Percentiles rank a stretch among this genome's conserved stretches.
phyloP scores from a whole-genome alignment of 2,888 invertebrate species.

The Lasioglossum oenotherae region DNA sequence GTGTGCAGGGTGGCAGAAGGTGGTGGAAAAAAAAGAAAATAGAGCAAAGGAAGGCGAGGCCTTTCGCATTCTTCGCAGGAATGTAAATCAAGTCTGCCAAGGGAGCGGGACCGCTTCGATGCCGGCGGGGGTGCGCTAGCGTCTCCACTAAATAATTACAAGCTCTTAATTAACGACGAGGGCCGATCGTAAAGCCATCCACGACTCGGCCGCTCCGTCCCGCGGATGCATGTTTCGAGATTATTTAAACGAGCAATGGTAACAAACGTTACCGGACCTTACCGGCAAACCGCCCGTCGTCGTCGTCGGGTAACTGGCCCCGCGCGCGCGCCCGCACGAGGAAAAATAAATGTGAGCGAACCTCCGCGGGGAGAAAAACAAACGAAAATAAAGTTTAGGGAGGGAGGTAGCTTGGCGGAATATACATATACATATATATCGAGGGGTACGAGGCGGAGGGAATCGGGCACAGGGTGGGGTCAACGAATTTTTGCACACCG shows the following conservation, averaged over 20 bases:
- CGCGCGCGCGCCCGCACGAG: constrained; percentile 19
- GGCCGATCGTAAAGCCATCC: constrained; percentile 83
- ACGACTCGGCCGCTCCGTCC: constrained; percentile 76
- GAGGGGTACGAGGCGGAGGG: not conserved
- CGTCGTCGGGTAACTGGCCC: constrained; percentile 61
- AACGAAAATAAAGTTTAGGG: constrained; percentile 48
- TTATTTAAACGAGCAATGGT: constrained; percentile 82
- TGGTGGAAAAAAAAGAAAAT: constrained; percentile 62
- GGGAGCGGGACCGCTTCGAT: constrained; percentile 74
- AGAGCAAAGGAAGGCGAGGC: constrained; percentile 65
- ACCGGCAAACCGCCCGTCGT: constrained; percentile 67
- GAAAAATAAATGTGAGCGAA: constrained; percentile 52
- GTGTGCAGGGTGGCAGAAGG: constrained; percentile 39
- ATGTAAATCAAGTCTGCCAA: constrained; percentile 79
- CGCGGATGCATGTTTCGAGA: constrained; percentile 82
- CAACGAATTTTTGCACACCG: constrained; percentile 50
- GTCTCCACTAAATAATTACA: constrained; percentile 84
- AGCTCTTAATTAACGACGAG: constrained; percentile 84
- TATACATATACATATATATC: no score
- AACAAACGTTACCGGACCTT: constrained; percentile 74
- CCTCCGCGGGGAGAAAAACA: constrained; percentile 46
- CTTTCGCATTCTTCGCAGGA: constrained; percentile 71
- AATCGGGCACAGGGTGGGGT: constrained; percentile 30
- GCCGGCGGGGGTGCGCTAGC: constrained; percentile 83
- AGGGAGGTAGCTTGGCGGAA: not conserved